Conservation (phyloP, 2,888 invertebrate genomes). For the Sarcophaga caerulescens region DNA sequence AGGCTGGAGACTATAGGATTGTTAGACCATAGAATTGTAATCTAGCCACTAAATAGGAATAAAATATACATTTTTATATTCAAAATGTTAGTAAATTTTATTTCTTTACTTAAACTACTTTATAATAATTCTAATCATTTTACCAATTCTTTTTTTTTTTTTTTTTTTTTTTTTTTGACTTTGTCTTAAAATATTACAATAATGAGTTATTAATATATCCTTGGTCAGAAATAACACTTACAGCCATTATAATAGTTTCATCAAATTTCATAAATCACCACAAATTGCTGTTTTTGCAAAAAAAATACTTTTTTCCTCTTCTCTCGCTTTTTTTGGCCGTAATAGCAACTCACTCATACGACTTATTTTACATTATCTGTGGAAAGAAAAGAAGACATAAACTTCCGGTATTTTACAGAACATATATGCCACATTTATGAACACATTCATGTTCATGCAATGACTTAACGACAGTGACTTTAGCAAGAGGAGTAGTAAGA, state of each 20-base stretch:
- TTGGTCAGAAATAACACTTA: neutral
- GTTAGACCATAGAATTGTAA: too few relatives aligned
- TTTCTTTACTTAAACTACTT: too few relatives aligned
- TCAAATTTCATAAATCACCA: slow-evolving; percentile 48
- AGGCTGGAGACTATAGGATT: too few relatives aligned
- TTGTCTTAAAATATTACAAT: neutral
- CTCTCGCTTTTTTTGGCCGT: neutral
- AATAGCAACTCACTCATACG: neutral
- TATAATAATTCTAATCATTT: too few relatives aligned
- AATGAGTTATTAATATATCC: slow-evolving; percentile 19
- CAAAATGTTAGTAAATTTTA: too few relatives aligned
- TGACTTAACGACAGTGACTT: slow-evolving; percentile 21
- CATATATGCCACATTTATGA: slow-evolving; percentile 62
- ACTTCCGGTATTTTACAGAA: slow-evolving; percentile 61
- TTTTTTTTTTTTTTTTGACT: neutral
- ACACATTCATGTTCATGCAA: slow-evolving; percentile 12
- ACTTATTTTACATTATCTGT: slow-evolving; percentile 21
- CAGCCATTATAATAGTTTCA: slow-evolving; percentile 32
- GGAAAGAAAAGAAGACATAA: slow-evolving; percentile 58
- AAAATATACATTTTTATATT: too few relatives aligned
- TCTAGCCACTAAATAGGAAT: too few relatives aligned
- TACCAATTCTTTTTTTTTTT: too few relatives aligned
- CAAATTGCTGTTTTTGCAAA: neutral
- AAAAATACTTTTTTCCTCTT: neutral
- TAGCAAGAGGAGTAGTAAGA: neutral